These are phyloP conservation scores for Cygnus olor DNA, from an alignment of 2,797 vertebrate species.

Conservation along the genomic window DNA sequence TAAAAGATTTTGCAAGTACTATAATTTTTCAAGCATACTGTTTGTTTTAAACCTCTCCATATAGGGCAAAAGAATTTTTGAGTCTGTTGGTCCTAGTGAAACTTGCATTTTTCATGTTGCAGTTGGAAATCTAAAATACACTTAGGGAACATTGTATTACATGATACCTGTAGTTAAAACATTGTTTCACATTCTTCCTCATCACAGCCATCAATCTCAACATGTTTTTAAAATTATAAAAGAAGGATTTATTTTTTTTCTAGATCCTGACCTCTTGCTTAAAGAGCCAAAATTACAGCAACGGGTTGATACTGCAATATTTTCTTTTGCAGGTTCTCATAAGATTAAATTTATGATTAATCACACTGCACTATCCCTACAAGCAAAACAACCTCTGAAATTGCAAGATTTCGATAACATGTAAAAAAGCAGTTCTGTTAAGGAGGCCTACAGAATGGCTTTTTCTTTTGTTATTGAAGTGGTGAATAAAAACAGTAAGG, in stretches of 20 bases:
- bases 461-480: conserved; percentile 48
- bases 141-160: background rate
- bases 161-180: background rate
- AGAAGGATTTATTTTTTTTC: background rate
- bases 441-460: background rate
- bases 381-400: conserved; percentile 56
- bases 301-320: background rate
- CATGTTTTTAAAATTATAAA: background rate
- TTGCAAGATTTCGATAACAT: background rate
- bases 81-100: background rate
- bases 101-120: background rate
- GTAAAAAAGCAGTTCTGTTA: background rate
- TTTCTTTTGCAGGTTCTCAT: background rate
- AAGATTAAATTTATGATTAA: background rate
- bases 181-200: background rate
- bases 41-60: background rate
- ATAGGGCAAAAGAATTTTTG: background rate
- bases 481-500: conserved; percentile 40
- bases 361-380: background rate
- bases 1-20: background rate
- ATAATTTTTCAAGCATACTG: background rate
- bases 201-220: background rate
- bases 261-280: background rate
- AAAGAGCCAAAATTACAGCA: conserved; percentile 21
- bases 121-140: background rate